phyloP scores from a whole-genome alignment of 2,797 vertebrate species.

The Alosa sapidissima region DNA sequence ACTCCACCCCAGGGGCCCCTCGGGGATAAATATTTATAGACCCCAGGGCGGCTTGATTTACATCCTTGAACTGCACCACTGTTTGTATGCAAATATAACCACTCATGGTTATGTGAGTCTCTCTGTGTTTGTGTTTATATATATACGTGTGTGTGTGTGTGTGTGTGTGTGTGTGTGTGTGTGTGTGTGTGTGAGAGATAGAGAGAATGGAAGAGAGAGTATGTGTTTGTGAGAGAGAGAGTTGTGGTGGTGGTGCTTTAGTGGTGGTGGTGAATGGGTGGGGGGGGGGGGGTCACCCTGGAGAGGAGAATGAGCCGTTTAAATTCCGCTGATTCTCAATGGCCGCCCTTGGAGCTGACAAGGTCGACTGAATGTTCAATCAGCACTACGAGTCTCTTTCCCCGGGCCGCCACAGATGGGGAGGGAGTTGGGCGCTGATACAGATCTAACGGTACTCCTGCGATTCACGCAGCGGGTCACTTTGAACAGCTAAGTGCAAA shows the following conservation, averaged over 20 bases:
- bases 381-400: slow-evolving; percentile 27
- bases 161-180: background rate
- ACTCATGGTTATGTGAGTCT: slow-evolving; percentile 20
- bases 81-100: slow-evolving; percentile 63
- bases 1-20: slow-evolving; percentile 30
- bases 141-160: background rate
- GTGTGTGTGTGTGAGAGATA: background rate
- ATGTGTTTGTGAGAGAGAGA: background rate
- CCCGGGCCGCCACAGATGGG: background rate
- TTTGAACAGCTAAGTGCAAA: slow-evolving; percentile 12
- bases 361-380: slow-evolving; percentile 29
- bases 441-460: background rate
- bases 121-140: background rate
- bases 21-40: slow-evolving; percentile 62
- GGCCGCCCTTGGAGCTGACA: slow-evolving; percentile 31
- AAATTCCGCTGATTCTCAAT: slow-evolving; percentile 30
- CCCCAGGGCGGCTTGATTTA: slow-evolving; percentile 52
- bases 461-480: background rate
- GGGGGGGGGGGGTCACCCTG: slow-evolving; percentile 21
- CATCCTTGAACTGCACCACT: slow-evolving; percentile 58
- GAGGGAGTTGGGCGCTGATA: slow-evolving; percentile 1
- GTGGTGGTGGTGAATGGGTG: background rate
- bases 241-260: background rate
- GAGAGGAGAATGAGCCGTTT: slow-evolving; percentile 33
- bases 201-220: too few relatives aligned